Percentiles rank a stretch among this genome's conserved stretches.
Evolutionary conservation across 1,140 invertebrate genomes (phyloP).

Genomic region (Leptonema lineaticorne): DNA sequence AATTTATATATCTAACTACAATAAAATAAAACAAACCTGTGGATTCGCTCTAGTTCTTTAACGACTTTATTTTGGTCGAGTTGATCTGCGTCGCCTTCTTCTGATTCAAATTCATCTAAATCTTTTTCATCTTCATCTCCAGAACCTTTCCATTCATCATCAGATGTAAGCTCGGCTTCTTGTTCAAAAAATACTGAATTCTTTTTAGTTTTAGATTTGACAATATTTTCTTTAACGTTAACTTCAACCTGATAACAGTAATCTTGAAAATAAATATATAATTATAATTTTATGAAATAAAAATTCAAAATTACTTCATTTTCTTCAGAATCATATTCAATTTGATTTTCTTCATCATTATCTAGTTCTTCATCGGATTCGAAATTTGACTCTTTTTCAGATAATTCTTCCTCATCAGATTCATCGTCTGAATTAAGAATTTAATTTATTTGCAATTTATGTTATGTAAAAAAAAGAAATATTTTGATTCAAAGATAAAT

Average conservation of each 20-base stretch:
- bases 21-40: constrained; percentile 59
- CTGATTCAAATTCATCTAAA: constrained; percentile 71
- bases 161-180: constrained; percentile 81
- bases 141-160: constrained; percentile 73
- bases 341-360: constrained; percentile 50
- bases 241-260: constrained; percentile 46
- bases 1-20: not conserved
- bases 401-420: constrained; percentile 55
- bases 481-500: not conserved
- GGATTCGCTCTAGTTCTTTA: constrained; percentile 68
- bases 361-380: not conserved
- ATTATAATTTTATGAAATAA: not conserved
- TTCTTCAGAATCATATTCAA: constrained; percentile 76
- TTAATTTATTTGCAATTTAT: not conserved
- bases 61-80: constrained; percentile 68
- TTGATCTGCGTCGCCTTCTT: constrained; percentile 75
- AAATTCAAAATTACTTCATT: constrained; percentile 62
- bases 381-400: constrained; percentile 35
- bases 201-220: constrained; percentile 54
- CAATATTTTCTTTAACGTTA: constrained; percentile 43
- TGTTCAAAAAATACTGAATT: constrained; percentile 74
- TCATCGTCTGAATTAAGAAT: constrained; percentile 52
- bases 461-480: too few relatives aligned
- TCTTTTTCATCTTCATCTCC: constrained; percentile 76
- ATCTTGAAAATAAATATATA: not conserved